Conservation (phyloP, 2,888 invertebrate species). For the Microplitis deprimator region DNA sequence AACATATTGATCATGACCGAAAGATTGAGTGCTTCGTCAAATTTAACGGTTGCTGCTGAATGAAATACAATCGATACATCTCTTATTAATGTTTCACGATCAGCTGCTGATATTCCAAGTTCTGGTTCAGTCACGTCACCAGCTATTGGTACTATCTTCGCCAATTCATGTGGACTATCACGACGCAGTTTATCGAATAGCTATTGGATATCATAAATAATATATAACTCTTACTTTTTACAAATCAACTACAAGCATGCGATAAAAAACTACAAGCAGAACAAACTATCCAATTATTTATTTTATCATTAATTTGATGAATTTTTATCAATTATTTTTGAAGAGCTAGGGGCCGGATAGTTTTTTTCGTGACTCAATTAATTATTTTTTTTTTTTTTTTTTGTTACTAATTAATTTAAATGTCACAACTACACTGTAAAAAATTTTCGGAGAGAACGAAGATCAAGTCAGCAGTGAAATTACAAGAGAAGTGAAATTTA, state of each 20-base stretch:
- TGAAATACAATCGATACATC: constrained; percentile 85
- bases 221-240: background rate
- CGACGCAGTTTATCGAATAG: constrained; percentile 77
- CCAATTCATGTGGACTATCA: constrained; percentile 74
- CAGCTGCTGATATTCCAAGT: constrained; percentile 74
- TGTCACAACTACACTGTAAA: too few species aligned
- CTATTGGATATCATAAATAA: constrained; percentile 64
- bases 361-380: too few species aligned
- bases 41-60: constrained; percentile 86
- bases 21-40: constrained; percentile 82
- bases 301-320: too few species aligned
- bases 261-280: background rate
- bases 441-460: too few species aligned
- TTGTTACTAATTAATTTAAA: too few species aligned
- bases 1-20: constrained; percentile 85
- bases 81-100: constrained; percentile 73
- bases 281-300: constrained; percentile 34
- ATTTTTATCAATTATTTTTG: too few species aligned
- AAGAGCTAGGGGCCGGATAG: too few species aligned
- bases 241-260: background rate
- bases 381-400: too few species aligned
- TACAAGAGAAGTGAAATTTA: too few species aligned
- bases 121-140: constrained; percentile 77
- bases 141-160: constrained; percentile 78
- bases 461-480: too few species aligned